Evolutionary conservation across 2,113 vertebrate species (phyloP), one percentile per base, ranked within the genome.

Genomic region (Engystomops pustulosus): DNA sequence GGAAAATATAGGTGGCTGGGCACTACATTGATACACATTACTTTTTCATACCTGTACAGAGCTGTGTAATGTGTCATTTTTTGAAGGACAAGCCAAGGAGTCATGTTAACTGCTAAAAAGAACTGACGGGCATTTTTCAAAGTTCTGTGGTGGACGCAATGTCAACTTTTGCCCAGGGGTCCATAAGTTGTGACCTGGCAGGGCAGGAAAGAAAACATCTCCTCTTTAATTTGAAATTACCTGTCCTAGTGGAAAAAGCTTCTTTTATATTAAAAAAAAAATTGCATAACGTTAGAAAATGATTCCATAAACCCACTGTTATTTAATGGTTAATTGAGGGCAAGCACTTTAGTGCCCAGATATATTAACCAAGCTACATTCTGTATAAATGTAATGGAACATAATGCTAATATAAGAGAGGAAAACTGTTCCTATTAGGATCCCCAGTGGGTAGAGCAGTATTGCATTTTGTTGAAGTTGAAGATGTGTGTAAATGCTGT

Each of bases 341-440:
- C 70, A 47, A 83, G 70, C 41, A 76, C 41, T 65, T 83, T 83
- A 75, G 70, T 41, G 55, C 44, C 65, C 18, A 76, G 70, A 67
- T 62, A 83, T 83, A 77, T 77, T 58, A 83, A 76, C 49, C 71
- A 34, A 47, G 41, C 53, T 74, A 55, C 53, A 60, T 68, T 77
- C 58, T 32, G 44, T 78, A 53, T 51, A 67, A 78, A 51, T 14
- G 10, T 84, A 78, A 84, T 78, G 82, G 74, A 84, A 78, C 72
- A 55, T 84, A 78, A 68, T 78, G 60, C 74, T 84, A 84, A 84
- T 69, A 84, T 78, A 78, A 68, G 58, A 69, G 60, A 78, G 82
- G 72, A 84, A 84, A 84, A 69, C 23, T 45, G 74, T 55, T 84
- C 69, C 74, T 84, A 67, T 77, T 78, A 84, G 82, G 72, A 53